Evolutionary conservation across 2,113 vertebrate genomes (phyloP).

Genomic region (Leucopsar rothschildi): DNA sequence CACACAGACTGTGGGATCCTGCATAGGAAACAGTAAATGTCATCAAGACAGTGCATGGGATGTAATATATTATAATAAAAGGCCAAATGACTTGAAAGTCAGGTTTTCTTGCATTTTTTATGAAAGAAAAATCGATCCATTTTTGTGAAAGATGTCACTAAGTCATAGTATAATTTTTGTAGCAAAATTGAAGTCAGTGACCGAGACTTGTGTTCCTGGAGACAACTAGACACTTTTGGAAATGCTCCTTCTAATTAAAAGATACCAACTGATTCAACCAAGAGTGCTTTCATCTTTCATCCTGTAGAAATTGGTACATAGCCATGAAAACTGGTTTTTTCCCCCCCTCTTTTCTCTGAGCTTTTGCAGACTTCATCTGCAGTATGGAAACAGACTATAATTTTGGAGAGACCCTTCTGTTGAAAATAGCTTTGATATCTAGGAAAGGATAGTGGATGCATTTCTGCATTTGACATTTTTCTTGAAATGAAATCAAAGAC

Average conservation of each 20-base stretch:
- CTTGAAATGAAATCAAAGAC: conserved; percentile 49
- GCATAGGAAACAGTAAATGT: conserved; percentile 52
- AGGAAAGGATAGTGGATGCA: conserved; percentile 3
- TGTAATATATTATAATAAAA: conserved; percentile 64
- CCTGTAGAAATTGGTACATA: conserved; percentile 46
- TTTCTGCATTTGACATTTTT: conserved; percentile 10
- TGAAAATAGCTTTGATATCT: conserved; percentile 62
- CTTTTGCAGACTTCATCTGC: conserved; percentile 43
- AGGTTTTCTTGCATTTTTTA: conserved; percentile 62
- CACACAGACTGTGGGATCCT: conserved; percentile 10
- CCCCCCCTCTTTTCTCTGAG: neutral
- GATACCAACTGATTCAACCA: conserved; percentile 22
- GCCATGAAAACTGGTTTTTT: conserved; percentile 41
- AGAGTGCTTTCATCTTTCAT: conserved; percentile 58
- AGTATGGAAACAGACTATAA: conserved; percentile 51
- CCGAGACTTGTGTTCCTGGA: conserved; percentile 20
- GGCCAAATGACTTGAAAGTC: conserved; percentile 61
- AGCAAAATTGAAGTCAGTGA: conserved; percentile 43
- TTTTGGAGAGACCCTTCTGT: conserved; percentile 57
- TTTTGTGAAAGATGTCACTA: conserved; percentile 53
- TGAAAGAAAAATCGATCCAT: conserved; percentile 51
- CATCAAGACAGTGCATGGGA: conserved; percentile 40
- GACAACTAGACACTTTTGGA: conserved; percentile 41
- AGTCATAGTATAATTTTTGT: conserved; percentile 43
- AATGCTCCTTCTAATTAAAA: conserved; percentile 49